Evolutionary conservation across 2,797 vertebrate species (phyloP).

Genomic region (Hoplostethus mediterraneus): DNA sequence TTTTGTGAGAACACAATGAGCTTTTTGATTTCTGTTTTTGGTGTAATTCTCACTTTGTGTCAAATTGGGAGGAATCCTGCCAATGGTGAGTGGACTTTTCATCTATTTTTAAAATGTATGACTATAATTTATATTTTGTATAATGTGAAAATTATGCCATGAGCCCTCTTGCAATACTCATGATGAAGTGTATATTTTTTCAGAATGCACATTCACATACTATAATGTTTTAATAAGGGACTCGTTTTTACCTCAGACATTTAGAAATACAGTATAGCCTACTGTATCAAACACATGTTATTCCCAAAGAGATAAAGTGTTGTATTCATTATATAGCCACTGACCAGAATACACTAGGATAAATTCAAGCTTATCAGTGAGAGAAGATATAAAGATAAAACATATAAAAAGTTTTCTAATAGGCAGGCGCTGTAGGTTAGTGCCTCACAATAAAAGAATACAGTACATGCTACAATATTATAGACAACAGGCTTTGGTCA

Average conservation of each 20-base stretch:
- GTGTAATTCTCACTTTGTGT: conserved; percentile 72
- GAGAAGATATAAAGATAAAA: neutral
- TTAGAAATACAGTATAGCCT: neutral
- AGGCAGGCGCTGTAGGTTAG: neutral
- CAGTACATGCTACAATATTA: neutral
- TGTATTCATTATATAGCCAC: too few relatives aligned
- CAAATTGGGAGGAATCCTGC: conserved; percentile 80
- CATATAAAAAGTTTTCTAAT: neutral
- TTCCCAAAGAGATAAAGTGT: neutral
- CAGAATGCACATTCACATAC: neutral
- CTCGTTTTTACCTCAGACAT: neutral
- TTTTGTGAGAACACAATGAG: conserved; percentile 73
- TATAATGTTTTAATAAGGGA: neutral
- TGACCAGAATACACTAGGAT: neutral
- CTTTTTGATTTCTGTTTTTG: conserved; percentile 63
- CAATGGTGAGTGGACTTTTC: conserved; percentile 76
- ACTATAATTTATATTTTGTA: neutral
- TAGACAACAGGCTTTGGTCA: neutral
- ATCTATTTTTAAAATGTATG: neutral
- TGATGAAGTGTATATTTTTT: neutral
- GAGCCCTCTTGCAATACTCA: neutral
- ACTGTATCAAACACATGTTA: too few relatives aligned
- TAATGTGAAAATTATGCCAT: neutral
- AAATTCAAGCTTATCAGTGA: neutral
- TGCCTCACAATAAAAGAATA: neutral